These are phyloP conservation scores for Aethina tumida DNA, from an alignment of 1,140 invertebrate genomes.

Conservation along the genomic window DNA sequence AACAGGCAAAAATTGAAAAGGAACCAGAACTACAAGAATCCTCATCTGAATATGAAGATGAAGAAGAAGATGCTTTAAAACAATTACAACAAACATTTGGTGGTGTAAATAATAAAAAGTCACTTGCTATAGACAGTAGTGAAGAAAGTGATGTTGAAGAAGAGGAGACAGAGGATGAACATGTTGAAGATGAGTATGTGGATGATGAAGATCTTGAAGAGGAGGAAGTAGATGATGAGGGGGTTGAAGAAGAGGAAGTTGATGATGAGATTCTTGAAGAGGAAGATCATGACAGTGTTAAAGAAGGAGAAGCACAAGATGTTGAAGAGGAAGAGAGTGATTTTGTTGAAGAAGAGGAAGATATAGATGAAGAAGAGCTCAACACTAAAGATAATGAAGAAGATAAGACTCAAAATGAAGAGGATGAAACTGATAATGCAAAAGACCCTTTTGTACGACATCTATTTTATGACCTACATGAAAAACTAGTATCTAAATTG, in stretches of 20 bases:
- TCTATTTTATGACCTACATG: constrained; percentile 49
- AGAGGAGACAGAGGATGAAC: constrained; percentile 24
- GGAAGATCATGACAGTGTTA: constrained; percentile 21
- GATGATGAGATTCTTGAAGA: constrained; percentile 25
- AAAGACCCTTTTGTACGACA: constrained; percentile 57
- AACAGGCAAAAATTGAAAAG: constrained; percentile 13
- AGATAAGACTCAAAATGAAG: constrained; percentile 30
- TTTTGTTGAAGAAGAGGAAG: constrained; percentile 14
- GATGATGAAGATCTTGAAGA: constrained; percentile 30
- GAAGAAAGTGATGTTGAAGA: constrained; percentile 23
- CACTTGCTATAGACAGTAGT: constrained; percentile 27
- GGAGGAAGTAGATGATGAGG: constrained; percentile 17
- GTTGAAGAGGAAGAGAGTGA: constrained; percentile 19
- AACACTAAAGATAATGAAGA: constrained; percentile 26
- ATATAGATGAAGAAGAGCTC: constrained; percentile 20
- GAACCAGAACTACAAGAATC: not conserved
- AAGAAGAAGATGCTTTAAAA: constrained; percentile 39
- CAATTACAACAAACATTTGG: constrained; percentile 46
- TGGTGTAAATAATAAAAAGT: constrained; percentile 21
- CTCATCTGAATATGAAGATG: constrained; percentile 20
- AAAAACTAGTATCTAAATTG: constrained; percentile 45
- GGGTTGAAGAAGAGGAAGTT: constrained; percentile 16
- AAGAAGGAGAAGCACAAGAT: constrained; percentile 29
- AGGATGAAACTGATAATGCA: constrained; percentile 25
- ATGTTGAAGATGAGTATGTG: constrained; percentile 19